Base-by-base conservation (phyloP, 2,797 vertebrate genomes). In the Remorina albescens region DNA sequence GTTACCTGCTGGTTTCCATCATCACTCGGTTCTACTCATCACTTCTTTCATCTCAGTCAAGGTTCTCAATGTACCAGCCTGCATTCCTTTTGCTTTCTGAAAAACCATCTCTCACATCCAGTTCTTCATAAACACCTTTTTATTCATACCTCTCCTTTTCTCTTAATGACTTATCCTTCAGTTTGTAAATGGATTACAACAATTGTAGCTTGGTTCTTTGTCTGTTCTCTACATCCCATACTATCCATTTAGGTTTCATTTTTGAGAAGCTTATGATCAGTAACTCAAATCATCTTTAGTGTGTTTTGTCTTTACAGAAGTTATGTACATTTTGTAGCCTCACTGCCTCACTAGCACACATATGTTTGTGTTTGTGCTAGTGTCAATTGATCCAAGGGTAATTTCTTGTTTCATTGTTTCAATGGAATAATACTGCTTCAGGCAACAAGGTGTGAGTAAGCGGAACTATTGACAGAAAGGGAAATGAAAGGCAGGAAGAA, bases 11-110 rank as follows among this genome's bases (percentile, higher is more conserved):
- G 21, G 44, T 84, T 83, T 59, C 21, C 58, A 49, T 83, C 68
- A 51, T 64, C 53, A 49, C 68, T 77, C 50, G 57, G 30, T 60
- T 84, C 63, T 42, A 32, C 64, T 80, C 70, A 36, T 55, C 66
- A 26, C 80, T 15, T 82, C 70, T 78, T 78, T 76, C 74, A 61
- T 70, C 81, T 25, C 21, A 55, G 44, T 84, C 67, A 83, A 86
- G 82, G 86, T 88, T 82, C 59, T 82, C 19, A 6, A 3, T 82
- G 30, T 51, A 37, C 47, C 41, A 6, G 5, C 11, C 37, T 34
- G 46, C 50, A 1, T 69, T 56, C 19, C 55, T 36, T 59, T 49
- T 36, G 39, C 30, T 71, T 23, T 36, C 36, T 44, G 8, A 42
- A 16, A 46, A 72, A 60, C 39, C 51, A 54, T 61, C 47, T 25